phyloP scores from a whole-genome alignment of 2,113 vertebrate genomes.

The Anthoscopus minutus region DNA sequence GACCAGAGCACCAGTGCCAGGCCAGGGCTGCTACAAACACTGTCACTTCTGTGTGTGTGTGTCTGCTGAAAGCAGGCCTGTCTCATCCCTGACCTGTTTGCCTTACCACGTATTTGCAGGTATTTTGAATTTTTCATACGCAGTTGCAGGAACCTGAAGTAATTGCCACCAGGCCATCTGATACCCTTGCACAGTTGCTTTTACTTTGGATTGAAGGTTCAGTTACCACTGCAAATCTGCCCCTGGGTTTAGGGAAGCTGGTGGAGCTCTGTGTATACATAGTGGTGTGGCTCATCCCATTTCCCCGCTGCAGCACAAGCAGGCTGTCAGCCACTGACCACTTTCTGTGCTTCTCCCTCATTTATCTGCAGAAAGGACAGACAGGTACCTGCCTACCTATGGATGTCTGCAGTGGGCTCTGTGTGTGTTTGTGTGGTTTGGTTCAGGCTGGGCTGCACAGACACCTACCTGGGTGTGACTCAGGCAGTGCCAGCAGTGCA shows the following conservation, averaged over 20 bases:
- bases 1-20: neutral
- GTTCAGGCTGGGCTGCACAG: neutral
- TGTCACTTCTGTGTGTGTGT: accelerated
- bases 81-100: accelerated
- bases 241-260: neutral
- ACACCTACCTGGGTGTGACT: neutral
- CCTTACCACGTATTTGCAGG: accelerated
- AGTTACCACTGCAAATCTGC: neutral
- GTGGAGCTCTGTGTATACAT: accelerated
- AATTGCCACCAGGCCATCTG: accelerated
- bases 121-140: neutral
- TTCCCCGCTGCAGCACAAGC: accelerated
- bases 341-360: neutral
- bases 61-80: neutral
- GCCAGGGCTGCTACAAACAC: neutral
- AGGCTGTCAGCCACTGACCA: neutral
- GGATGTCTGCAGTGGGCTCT: accelerated
- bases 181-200: neutral
- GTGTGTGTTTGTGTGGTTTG: accelerated
- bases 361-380: accelerated
- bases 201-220: neutral
- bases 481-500: accelerated
- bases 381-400: neutral
- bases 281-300: accelerated
- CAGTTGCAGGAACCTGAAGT: neutral